Conservation (phyloP, 2,888 invertebrate genomes). For the Aquatica leii region DNA sequence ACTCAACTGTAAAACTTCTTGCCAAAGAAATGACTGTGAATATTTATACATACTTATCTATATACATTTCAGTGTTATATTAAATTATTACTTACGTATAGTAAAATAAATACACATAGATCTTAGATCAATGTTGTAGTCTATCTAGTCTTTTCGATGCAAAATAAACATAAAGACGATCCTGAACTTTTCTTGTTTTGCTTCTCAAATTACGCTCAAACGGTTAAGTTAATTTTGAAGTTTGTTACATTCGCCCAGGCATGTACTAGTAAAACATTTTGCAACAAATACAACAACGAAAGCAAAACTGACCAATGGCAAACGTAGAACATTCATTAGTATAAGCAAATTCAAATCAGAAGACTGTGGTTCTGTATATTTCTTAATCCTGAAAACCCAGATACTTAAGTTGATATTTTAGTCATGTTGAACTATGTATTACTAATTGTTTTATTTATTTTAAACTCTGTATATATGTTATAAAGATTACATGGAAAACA, state of each 20-base stretch:
- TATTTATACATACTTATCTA: slow-evolving; percentile 54
- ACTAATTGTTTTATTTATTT: slow-evolving; percentile 16
- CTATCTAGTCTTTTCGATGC: slow-evolving; percentile 29
- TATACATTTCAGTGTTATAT: slow-evolving; percentile 56
- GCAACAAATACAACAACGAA: no score
- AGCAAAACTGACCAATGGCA: no score
- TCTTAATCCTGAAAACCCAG: neutral
- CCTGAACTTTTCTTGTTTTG: slow-evolving; percentile 19
- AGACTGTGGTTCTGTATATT: slow-evolving; percentile 2
- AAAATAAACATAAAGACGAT: slow-evolving; percentile 22
- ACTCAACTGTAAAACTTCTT: slow-evolving; percentile 51
- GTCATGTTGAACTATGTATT: slow-evolving; percentile 15
- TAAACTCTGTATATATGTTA: slow-evolving; percentile 30
- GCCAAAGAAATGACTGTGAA: slow-evolving; percentile 61
- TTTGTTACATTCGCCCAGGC: neutral
- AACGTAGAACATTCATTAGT: no score
- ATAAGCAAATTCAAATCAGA: no score
- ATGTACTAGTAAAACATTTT: no score
- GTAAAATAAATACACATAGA: slow-evolving; percentile 46
- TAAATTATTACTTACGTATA: slow-evolving; percentile 45
- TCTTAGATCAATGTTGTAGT: slow-evolving; percentile 51
- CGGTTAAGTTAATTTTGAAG: neutral
- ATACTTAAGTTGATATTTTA: slow-evolving; percentile 13
- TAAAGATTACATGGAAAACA: slow-evolving; percentile 32
- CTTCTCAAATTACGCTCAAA: slow-evolving; percentile 16